phyloP scores from a whole-genome alignment of 2,113 vertebrate species.

The Solenodon paradoxus region DNA sequence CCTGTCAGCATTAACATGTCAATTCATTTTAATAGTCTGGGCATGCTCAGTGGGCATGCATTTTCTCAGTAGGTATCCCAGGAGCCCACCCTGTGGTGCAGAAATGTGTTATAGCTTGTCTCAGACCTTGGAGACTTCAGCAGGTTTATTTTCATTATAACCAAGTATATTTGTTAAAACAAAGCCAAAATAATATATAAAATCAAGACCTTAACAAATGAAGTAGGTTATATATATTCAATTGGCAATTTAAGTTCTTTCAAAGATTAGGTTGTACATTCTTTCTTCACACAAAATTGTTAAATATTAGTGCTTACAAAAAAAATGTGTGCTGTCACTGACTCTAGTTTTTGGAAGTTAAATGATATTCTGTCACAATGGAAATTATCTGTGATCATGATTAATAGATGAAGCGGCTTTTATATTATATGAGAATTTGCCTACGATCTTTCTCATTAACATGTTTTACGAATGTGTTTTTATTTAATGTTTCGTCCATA shows the following conservation, averaged over 20 bases:
- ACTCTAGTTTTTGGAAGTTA: constrained; percentile 72
- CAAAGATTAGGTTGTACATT: constrained; percentile 36
- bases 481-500: constrained; percentile 60
- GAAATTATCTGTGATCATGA: constrained; percentile 76
- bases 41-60: constrained; percentile 85
- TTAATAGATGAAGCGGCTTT: constrained; percentile 79
- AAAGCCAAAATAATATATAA: constrained; percentile 74
- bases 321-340: constrained; percentile 59
- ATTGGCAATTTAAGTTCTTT: constrained; percentile 79
- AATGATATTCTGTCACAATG: constrained; percentile 70
- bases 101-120: constrained; percentile 89
- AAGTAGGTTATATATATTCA: constrained; percentile 70
- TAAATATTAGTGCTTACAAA: constrained; percentile 33
- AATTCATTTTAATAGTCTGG: constrained; percentile 91
- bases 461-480: constrained; percentile 70
- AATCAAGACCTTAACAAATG: constrained; percentile 79
- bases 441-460: constrained; percentile 75
- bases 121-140: constrained; percentile 83
- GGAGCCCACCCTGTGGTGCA: constrained; percentile 82
- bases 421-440: constrained; percentile 78
- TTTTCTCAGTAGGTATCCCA: constrained; percentile 87
- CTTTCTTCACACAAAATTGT: constrained; percentile 58
- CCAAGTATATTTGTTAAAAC: constrained; percentile 83
- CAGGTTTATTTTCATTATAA: constrained; percentile 86
- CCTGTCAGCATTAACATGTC: constrained; percentile 91